These are phyloP conservation scores for Mobula birostris DNA, from an alignment of 2,113 vertebrate genomes.

Conservation along the genomic window DNA sequence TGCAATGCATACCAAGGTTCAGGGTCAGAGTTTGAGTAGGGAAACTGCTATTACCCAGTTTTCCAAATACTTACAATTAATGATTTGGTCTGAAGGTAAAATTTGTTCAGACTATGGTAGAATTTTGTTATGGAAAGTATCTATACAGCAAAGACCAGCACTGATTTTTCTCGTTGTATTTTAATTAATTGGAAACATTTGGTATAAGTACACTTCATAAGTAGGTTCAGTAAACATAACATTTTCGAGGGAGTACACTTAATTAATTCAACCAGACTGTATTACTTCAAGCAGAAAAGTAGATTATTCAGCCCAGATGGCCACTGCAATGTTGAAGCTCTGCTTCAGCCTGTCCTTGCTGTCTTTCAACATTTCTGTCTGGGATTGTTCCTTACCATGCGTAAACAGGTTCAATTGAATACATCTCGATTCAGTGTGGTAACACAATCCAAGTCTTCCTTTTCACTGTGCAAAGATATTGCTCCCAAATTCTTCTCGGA, in stretches of 20 bases:
- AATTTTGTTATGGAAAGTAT: no score
- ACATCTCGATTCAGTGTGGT: neutral
- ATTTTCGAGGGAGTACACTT: neutral
- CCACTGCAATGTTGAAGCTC: no score
- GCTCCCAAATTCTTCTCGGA: no score
- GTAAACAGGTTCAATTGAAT: neutral
- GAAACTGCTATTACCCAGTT: neutral
- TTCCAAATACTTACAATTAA: neutral
- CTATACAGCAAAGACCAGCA: no score
- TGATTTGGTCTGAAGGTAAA: neutral
- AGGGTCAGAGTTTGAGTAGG: neutral
- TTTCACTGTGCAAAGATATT: neutral
- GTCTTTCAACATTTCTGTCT: neutral
- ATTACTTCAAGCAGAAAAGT: neutral
- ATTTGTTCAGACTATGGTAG: no score
- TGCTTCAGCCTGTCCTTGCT: neutral
- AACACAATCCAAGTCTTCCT: neutral
- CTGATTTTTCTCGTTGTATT: neutral
- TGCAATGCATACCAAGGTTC: neutral
- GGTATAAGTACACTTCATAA: neutral
- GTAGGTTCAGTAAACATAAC: neutral
- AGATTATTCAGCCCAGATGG: neutral
- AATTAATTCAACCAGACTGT: neutral
- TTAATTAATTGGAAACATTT: neutral
- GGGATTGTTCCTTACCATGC: neutral